Evolutionary conservation across 1,140 invertebrate genomes (phyloP).

Genomic region (Zophobas morio): DNA sequence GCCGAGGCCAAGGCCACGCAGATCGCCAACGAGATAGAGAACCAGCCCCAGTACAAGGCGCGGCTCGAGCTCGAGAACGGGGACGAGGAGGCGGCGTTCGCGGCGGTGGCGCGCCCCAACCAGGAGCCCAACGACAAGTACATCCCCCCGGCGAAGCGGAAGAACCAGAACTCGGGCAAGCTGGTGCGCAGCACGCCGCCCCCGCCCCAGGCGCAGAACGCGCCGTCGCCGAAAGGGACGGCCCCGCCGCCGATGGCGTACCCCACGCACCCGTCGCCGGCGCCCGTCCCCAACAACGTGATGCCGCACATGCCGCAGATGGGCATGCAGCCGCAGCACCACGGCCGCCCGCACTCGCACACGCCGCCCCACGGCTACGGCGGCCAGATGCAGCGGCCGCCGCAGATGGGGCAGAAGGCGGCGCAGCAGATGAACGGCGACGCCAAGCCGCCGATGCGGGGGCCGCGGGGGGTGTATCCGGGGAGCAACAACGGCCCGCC

Average conservation of each 20-base stretch:
- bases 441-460: conserved; percentile 58
- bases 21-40: conserved; percentile 93
- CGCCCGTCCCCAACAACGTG: conserved; percentile 43
- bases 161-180: conserved; percentile 74
- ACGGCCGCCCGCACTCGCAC: conserved; percentile 58
- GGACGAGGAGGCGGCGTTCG: conserved; percentile 90
- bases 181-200: conserved; percentile 73
- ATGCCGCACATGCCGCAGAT: conserved; percentile 43
- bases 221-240: background rate
- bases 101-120: conserved; percentile 76
- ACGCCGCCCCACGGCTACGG: conserved; percentile 63
- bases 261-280: conserved; percentile 29
- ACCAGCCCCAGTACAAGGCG: conserved; percentile 83
- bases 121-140: conserved; percentile 73
- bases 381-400: conserved; percentile 37
- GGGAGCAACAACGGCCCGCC: conserved; percentile 55
- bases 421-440: conserved; percentile 60
- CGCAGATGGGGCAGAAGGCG: conserved; percentile 45
- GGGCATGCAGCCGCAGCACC: conserved; percentile 50
- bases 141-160: conserved; percentile 83
- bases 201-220: conserved; percentile 61
- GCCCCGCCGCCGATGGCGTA: conserved; percentile 52
- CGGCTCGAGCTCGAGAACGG: conserved; percentile 91
- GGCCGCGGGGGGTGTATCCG: conserved; percentile 54
- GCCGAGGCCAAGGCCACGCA: conserved; percentile 87